Base-by-base conservation (phyloP, 2,888 invertebrate genomes). In the Amiota mariae region DNA sequence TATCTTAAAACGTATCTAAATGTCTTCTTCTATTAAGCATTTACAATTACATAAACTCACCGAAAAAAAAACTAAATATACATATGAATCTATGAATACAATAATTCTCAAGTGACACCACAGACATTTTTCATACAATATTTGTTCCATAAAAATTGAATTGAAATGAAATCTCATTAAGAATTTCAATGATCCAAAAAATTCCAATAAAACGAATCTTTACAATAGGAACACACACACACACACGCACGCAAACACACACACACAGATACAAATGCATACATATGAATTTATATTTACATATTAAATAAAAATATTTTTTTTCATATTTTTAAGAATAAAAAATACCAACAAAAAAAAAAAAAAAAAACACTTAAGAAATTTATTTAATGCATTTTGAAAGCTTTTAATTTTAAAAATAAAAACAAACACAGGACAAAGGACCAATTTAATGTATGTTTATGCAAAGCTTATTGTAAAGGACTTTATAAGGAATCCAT, bases 161-260 rank as follows among this genome's bases (percentile, higher is more conserved):
- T 13, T 54, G 12, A 54, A 54, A 54, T 54, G 54, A 54, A 54
- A 51, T 36, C 36, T 36, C 36, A 36, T 36, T 6, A 36, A 36
- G 36, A 51, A 51, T 51, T 3, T 51, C 12, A 70, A 70, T 70
- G 24, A 11, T 57, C 49, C 36, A 20, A 72, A 51, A 54, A 47
- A 71, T 71, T 80, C 80, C 68, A 73, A 75, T 74, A 70, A 79
- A 51, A 72, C 73, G 74, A 75, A 80, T 74, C 73, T 78, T 80
- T 51, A 74, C 75, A 72, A 71, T 71, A 67, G 15, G 70, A 49
- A 63, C 56, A 51, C 54, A 72, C 66, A 72, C 54, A 36, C 70
- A 71, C 46, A 71, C 71, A n/a, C 15, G 8, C 18, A 49, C 46
- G 61, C 71, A 36, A 2, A 36, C 36, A 36, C 36, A 36, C 36